Evolutionary conservation across 2,113 vertebrate genomes (phyloP).

Genomic region (Podarcis raffonei): DNA sequence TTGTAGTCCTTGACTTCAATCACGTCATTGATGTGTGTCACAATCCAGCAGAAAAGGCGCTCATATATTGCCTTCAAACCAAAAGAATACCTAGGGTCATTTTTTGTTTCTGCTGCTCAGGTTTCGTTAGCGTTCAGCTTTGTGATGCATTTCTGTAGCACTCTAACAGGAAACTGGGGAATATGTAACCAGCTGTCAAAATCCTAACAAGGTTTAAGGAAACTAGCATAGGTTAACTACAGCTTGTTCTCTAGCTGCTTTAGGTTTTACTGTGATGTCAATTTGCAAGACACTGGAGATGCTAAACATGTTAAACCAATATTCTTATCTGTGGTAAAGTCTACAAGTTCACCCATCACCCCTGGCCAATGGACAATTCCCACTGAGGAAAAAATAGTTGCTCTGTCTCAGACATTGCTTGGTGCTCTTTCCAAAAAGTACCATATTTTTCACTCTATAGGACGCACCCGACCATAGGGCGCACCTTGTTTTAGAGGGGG

Average conservation of each 20-base stretch:
- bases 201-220: neutral
- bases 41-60: conserved; percentile 97
- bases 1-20: conserved; percentile 95
- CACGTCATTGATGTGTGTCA: conserved; percentile 91
- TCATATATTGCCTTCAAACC: conserved; percentile 92
- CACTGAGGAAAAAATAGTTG: neutral
- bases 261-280: neutral
- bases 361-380: neutral
- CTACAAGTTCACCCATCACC: neutral
- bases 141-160: neutral
- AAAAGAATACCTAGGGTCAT: conserved; percentile 5
- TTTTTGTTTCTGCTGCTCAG: neutral
- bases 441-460: too few species aligned
- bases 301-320: neutral
- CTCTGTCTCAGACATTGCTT: neutral
- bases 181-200: neutral
- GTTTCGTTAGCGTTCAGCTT: neutral
- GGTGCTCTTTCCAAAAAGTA: neutral
- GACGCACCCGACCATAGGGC: too few species aligned
- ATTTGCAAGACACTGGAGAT: neutral
- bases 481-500: too few species aligned
- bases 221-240: neutral
- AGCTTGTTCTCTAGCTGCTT: neutral
- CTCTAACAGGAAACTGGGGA: neutral
- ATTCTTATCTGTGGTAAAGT: neutral